phyloP scores from a whole-genome alignment of 2,113 vertebrate species.

The Cottus gobio region DNA sequence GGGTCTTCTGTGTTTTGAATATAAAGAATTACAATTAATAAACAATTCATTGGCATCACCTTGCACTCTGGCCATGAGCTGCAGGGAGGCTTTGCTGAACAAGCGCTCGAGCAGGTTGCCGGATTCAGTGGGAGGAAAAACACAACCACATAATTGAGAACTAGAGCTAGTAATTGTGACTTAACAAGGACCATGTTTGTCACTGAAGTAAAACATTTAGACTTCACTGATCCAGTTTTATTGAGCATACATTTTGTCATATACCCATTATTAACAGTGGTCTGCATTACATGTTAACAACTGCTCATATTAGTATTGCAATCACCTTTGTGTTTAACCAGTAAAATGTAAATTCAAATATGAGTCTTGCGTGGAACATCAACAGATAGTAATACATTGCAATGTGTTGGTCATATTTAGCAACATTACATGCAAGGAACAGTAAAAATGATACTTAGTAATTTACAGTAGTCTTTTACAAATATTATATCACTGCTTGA shows the following conservation, averaged over 20 bases:
- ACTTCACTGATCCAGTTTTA: not conserved
- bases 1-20: not conserved
- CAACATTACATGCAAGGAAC: not conserved
- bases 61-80: not conserved
- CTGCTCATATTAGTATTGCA: not conserved
- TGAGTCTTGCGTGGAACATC: not conserved
- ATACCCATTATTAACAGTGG: not conserved
- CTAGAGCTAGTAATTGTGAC: not conserved
- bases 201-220: not conserved
- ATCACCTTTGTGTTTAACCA: not conserved
- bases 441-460: not conserved
- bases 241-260: not conserved
- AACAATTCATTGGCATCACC: not conserved
- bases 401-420: not conserved
- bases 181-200: not conserved
- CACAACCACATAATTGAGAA: not conserved
- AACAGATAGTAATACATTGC: not conserved
- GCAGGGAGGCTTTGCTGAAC: constrained; percentile 1
- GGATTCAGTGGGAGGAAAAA: not conserved
- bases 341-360: not conserved
- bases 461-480: not conserved
- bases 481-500: not conserved
- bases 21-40: not conserved
- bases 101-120: constrained; percentile 6
- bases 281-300: not conserved